Conservation (phyloP, 2,113 vertebrate species). For the Sinosuthora webbiana region DNA sequence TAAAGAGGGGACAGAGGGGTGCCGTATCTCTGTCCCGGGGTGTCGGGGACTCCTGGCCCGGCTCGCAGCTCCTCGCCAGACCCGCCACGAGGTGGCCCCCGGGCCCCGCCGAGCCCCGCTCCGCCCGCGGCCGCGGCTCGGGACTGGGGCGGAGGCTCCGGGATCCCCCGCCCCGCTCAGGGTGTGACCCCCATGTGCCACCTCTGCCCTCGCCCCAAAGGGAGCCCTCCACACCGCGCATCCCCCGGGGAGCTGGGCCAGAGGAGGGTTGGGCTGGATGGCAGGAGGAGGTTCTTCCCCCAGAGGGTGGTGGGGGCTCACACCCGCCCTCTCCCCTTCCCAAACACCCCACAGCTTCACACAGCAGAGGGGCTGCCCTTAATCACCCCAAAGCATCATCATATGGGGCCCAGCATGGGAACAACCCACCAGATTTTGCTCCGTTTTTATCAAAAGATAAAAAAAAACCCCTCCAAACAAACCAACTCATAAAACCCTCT, state of each 20-base stretch:
- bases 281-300: neutral
- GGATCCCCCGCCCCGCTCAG: too few species aligned
- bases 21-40: accelerated
- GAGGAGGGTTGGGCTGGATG: accelerated
- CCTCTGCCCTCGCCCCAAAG: accelerated
- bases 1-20: accelerated
- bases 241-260: accelerated
- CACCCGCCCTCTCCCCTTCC: accelerated
- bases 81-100: neutral
- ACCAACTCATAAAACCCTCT: accelerated
- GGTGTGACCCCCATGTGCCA: too few species aligned
- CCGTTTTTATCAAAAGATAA: neutral
- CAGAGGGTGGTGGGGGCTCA: neutral
- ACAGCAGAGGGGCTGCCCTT: too few species aligned
- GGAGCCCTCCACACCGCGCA: accelerated
- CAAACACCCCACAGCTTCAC: accelerated
- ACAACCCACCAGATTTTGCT: neutral
- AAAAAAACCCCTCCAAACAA: neutral
- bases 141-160: neutral
- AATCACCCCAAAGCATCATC: too few species aligned
- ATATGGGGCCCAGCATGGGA: accelerated
- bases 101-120: neutral
- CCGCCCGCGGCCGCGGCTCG: neutral
- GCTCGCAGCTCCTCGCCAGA: neutral
- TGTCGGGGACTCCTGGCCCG: neutral